These are phyloP conservation scores for Lepus europaeus DNA, from an alignment of 2,113 vertebrate genomes.

Conservation along the genomic window DNA sequence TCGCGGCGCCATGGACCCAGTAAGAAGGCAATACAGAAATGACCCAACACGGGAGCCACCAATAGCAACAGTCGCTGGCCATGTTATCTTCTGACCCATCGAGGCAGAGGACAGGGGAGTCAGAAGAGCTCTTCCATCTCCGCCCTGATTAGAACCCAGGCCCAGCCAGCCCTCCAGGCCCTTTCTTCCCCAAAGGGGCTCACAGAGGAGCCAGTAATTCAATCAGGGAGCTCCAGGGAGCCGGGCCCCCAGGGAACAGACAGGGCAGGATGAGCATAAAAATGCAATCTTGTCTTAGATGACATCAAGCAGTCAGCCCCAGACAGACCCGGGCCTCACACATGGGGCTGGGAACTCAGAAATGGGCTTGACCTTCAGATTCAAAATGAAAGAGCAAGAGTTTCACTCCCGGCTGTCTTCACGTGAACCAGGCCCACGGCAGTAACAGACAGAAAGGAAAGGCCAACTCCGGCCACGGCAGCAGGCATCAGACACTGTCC, in stretches of 20 bases:
- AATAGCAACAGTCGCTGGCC: neutral
- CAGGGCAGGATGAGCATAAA: neutral
- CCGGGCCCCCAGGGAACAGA: neutral
- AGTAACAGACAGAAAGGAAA: neutral
- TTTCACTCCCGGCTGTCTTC: neutral
- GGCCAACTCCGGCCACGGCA: neutral
- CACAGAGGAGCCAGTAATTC: neutral
- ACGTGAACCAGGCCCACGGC: neutral
- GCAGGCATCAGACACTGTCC: no score
- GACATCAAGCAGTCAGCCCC: rapidly evolving
- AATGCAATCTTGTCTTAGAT: conserved; percentile 76
- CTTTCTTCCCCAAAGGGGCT: neutral
- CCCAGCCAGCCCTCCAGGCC: neutral
- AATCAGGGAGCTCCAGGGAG: neutral
- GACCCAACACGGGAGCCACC: neutral
- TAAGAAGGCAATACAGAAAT: neutral
- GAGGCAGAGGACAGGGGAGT: neutral
- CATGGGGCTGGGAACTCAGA: neutral
- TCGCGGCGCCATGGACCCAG: neutral
- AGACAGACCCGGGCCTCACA: neutral
- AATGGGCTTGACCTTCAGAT: neutral
- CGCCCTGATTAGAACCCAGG: neutral
- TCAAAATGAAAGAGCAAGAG: neutral
- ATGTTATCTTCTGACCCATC: neutral
- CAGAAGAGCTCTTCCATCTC: neutral